phyloP scores from a whole-genome alignment of 2,113 vertebrate genomes.

The Hirundichthys speculiger region DNA sequence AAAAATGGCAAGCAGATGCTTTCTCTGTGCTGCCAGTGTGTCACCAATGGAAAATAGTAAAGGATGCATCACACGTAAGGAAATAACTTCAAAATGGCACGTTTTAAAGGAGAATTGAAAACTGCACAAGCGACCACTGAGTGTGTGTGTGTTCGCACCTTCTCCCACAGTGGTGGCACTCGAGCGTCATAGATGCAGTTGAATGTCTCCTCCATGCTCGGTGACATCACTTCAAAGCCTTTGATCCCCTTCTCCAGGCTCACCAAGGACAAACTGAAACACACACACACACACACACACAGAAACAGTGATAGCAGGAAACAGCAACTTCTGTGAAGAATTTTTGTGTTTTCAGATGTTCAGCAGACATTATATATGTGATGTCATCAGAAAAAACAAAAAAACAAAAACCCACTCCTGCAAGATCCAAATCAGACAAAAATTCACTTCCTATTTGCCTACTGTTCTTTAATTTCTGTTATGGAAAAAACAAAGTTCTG shows the following conservation, averaged over 20 bases:
- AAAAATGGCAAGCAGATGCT: too few relatives aligned
- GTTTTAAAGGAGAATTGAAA: too few relatives aligned
- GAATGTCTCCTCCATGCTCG: slow-evolving; percentile 89
- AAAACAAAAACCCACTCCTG: too few relatives aligned
- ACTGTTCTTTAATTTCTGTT: not conserved
- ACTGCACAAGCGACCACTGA: too few relatives aligned
- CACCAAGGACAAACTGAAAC: slow-evolving; percentile 81
- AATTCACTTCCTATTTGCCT: not conserved
- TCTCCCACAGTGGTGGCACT: slow-evolving; percentile 88
- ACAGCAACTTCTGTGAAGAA: not conserved
- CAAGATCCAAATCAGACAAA: not conserved
- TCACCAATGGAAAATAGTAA: too few relatives aligned
- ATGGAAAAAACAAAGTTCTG: too few relatives aligned
- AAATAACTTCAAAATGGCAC: too few relatives aligned
- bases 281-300: slow-evolving; percentile 44
- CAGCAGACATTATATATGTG: too few relatives aligned
- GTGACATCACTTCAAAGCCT: slow-evolving; percentile 90
- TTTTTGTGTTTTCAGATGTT: too few relatives aligned
- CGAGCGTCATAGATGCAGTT: slow-evolving; percentile 85
- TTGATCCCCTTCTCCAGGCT: slow-evolving; percentile 89
- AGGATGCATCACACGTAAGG: too few relatives aligned
- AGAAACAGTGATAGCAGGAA: slow-evolving; percentile 15
- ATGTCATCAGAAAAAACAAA: too few relatives aligned
- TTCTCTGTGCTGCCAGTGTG: too few relatives aligned
- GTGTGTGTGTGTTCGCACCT: slow-evolving; percentile 64